A percentile compares a stretch with the other conserved stretches of the same genome.
phyloP scores from a whole-genome alignment of 2,113 vertebrate species.

The Agapornis roseicollis region DNA sequence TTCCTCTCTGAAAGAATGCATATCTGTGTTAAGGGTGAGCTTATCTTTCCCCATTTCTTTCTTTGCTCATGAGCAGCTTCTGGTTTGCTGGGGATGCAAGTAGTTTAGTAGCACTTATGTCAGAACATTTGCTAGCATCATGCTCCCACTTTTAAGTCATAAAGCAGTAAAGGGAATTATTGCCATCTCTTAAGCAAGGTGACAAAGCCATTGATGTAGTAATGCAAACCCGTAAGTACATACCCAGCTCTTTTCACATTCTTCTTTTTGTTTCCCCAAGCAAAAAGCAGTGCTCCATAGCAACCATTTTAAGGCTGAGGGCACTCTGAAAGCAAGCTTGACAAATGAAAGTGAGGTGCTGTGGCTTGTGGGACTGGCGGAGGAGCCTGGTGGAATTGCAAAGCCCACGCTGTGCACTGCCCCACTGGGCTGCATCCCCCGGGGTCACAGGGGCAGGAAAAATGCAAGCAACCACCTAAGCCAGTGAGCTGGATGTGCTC shows the following conservation, averaged over 20 bases:
- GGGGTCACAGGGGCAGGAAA: background rate
- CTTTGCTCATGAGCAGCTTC: background rate
- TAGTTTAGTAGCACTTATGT: background rate
- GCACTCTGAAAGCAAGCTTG: background rate
- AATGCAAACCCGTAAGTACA: background rate
- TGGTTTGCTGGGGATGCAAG: background rate
- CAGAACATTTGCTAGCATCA: background rate
- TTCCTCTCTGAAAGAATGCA: background rate
- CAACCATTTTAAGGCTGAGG: conserved; percentile 20
- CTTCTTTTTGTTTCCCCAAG: conserved; percentile 21
- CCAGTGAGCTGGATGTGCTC: background rate
- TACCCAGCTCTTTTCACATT: background rate
- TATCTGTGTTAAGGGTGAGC: background rate
- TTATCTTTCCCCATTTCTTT: background rate
- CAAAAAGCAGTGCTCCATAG: conserved; percentile 12
- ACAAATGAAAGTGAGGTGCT: background rate
- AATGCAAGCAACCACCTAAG: background rate
- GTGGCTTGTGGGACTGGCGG: background rate
- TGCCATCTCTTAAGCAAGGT: background rate
- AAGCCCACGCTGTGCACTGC: background rate
- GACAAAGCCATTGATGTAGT: background rate
- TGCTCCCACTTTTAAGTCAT: background rate
- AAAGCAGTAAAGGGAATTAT: background rate
- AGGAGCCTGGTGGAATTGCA: background rate
- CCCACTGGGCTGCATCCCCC: background rate